Evolutionary conservation across 2,888 invertebrate genomes (phyloP).

Genomic region (Noctua janthe): DNA sequence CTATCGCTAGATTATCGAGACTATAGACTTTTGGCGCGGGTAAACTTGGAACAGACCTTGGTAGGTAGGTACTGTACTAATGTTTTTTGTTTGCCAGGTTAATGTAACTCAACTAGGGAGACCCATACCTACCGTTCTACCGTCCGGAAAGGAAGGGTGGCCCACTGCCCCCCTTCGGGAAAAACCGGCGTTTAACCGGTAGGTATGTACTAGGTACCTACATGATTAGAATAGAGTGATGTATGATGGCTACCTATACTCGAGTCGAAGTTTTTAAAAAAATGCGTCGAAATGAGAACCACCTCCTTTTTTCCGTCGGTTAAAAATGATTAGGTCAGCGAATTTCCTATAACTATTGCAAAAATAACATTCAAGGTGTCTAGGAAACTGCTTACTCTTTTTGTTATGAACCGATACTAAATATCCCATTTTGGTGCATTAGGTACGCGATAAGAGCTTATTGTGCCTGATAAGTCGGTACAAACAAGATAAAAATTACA

Average conservation of each 20-base stretch:
- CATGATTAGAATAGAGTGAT: not conserved
- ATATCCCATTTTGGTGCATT: constrained; percentile 34
- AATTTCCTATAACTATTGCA: not conserved
- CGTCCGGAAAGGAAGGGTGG: not conserved
- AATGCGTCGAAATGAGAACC: not conserved
- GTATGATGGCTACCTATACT: not conserved
- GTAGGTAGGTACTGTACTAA: not conserved
- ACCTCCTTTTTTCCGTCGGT: not conserved
- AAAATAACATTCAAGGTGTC: not conserved
- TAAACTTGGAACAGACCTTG: not conserved
- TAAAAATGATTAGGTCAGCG: not conserved
- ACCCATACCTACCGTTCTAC: not conserved
- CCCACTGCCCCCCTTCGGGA: not conserved
- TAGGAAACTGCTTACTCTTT: not conserved
- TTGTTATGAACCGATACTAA: not conserved
- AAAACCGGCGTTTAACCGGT: not conserved
- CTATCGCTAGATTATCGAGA: not conserved
- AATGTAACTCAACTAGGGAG: not conserved
- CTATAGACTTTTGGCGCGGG: not conserved
- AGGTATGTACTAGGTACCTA: not conserved
- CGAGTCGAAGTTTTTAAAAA: not conserved
- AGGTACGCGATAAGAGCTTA: constrained; percentile 29
- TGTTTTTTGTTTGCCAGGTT: not conserved
- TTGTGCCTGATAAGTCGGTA: constrained; percentile 16
- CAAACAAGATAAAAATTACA: constrained; percentile 33